These are phyloP conservation scores for Catocala nupta DNA, from an alignment of 2,888 invertebrate genomes.

Conservation along the genomic window DNA sequence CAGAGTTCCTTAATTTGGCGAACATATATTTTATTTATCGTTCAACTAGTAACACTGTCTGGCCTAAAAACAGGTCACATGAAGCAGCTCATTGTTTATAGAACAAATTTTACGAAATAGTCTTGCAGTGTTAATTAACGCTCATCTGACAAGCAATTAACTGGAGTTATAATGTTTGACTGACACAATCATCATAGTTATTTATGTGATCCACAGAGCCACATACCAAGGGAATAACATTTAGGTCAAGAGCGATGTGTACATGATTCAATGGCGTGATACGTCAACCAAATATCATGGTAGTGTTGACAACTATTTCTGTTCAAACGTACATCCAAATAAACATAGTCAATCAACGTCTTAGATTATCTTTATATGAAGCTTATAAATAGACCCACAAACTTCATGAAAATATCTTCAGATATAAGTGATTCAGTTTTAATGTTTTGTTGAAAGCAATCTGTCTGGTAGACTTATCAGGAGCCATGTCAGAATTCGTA, in stretches of 20 bases:
- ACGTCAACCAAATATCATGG: conserved; percentile 23
- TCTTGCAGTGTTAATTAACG: conserved; percentile 49
- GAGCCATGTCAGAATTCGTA: background rate
- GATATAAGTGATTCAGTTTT: background rate
- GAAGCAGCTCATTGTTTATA: conserved; percentile 40
- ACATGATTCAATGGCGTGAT: conserved; percentile 28
- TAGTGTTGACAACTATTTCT: conserved; percentile 37
- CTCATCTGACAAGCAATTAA: conserved; percentile 33
- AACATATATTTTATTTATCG: too few relatives aligned
- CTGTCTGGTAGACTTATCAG: background rate
- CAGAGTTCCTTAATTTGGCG: too few relatives aligned
- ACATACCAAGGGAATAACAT: conserved; percentile 38
- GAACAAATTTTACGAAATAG: conserved; percentile 46
- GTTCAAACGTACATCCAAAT: conserved; percentile 20
- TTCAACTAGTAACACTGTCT: too few relatives aligned
- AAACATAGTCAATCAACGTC: conserved; percentile 26
- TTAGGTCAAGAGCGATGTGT: conserved; percentile 46
- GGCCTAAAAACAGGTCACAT: too few relatives aligned
- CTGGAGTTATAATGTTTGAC: conserved; percentile 33
- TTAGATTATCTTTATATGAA: conserved; percentile 18
- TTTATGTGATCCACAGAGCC: conserved; percentile 39
- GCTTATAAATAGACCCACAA: conserved; percentile 4
- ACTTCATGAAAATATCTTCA: background rate
- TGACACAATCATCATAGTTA: conserved; percentile 45
- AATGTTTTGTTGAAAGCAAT: too few relatives aligned